A percentile compares a stretch with the other conserved stretches of the same genome.
Evolutionary conservation across 2,113 vertebrate species (phyloP).

Genomic region (Emydocephalus ijimae): DNA sequence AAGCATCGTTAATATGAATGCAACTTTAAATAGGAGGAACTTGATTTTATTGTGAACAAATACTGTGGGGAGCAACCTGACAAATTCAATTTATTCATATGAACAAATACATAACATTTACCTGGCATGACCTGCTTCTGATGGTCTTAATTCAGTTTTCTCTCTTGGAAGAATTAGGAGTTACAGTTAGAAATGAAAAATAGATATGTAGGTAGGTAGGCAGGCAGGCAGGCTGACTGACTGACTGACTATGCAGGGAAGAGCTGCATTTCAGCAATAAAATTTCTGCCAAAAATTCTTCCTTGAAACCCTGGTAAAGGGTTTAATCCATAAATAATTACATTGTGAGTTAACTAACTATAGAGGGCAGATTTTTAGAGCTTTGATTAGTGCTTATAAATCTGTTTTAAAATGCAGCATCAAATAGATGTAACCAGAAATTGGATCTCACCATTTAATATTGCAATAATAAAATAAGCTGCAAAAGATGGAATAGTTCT

Average conservation of each 20-base stretch:
- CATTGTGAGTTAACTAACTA: not conserved
- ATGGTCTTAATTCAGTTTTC: not conserved
- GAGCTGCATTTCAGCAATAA: not conserved
- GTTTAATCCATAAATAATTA: not conserved
- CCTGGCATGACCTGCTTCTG: not conserved
- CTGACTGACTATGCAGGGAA: not conserved
- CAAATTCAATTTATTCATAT: not conserved
- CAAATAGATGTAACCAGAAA: not conserved
- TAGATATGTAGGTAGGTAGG: too few relatives aligned
- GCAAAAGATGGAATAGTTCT: not conserved
- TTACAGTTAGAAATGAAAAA: not conserved
- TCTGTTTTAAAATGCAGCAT: not conserved
- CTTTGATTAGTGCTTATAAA: not conserved
- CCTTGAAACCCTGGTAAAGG: not conserved
- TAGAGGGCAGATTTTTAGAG: not conserved
- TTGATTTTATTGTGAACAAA: not conserved
- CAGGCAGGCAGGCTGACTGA: accelerated
- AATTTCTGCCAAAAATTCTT: not conserved
- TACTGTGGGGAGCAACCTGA: not conserved
- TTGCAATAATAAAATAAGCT: not conserved
- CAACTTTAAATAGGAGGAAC: not conserved
- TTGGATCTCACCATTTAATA: not conserved
- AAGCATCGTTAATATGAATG: not conserved
- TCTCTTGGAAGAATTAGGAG: not conserved
- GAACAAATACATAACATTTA: not conserved